Base-by-base conservation (phyloP, 2,888 invertebrate genomes). In the Danaus chrysippus region DNA sequence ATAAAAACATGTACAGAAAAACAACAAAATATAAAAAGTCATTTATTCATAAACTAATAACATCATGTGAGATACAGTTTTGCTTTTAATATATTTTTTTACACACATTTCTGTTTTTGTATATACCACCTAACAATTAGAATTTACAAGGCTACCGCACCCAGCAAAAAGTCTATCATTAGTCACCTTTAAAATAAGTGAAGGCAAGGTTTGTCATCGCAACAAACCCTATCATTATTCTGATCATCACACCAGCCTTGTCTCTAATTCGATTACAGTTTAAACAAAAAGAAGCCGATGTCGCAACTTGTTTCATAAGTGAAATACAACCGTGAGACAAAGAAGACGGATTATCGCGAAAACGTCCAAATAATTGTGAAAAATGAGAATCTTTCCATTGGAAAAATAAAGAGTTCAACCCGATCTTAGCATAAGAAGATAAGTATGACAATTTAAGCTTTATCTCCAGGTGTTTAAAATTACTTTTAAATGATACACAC, bases 291-390 rank as follows among this genome's bases (percentile, higher is more conserved):
- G 73, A 73, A 81, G 74, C 77, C 76, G 81, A 79, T 80, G 75
- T 73, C 70, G 74, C 77, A 79, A 83, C 85, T 85, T 83, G 81
- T 82, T 82, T 78, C 76, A 69, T 82, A 84, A 87, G 85, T 84
- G 83, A 84, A 87, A 71, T 82, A 83, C 78, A 77, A 77, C 78
- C 75, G 77, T 77, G 76, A 78, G 78, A 85, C 86, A 86, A 87
- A 85, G 85, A 87, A 88, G 87, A 88, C 85, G 78, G 87, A 88
- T 88, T 87, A 87, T 83, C 81, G 83, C 76, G 81, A 75, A 83
- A 86, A 86, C 78, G 86, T 87, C 87, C 83, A 77, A 86, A 87
- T 88, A 89, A 89, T 88, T 89, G 90, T 86, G 88, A 89, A 88
- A 87, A 89, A 88, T 89, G 88, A 69, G 87, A 79, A 81, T 80